These are phyloP conservation scores for Myripristis jacobus DNA, from an alignment of 2,797 vertebrate species.

Conservation along the genomic window DNA sequence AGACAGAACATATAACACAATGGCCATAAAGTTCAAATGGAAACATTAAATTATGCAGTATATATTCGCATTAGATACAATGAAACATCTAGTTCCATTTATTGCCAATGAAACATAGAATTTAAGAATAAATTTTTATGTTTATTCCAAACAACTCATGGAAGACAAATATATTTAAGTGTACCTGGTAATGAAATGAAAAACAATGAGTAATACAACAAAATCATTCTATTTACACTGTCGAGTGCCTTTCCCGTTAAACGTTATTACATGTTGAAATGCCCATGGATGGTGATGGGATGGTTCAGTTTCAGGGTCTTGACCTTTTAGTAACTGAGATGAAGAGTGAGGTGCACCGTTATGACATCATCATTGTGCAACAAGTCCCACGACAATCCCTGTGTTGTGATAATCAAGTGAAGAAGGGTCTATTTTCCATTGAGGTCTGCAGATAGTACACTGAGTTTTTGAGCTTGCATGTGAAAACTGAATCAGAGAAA, in stretches of 20 bases:
- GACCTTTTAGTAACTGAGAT: not conserved
- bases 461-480: not conserved
- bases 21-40: constrained; percentile 55
- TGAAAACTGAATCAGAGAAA: not conserved
- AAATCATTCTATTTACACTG: constrained; percentile 55
- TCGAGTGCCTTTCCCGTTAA: constrained; percentile 17
- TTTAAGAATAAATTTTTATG: constrained; percentile 24
- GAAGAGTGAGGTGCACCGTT: constrained; percentile 11
- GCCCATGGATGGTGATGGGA: not conserved
- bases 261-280: constrained; percentile 1
- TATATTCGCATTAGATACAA: constrained; percentile 56
- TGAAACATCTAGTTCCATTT: constrained; percentile 48
- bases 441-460: not conserved
- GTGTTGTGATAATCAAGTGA: constrained; percentile 9
- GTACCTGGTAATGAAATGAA: constrained; percentile 40
- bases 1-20: constrained; percentile 52
- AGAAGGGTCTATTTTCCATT: not conserved
- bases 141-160: constrained; percentile 24
- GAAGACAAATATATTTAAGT: constrained; percentile 18
- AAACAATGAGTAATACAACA: constrained; percentile 38
- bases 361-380: constrained; percentile 35
- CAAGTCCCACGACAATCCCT: constrained; percentile 13
- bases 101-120: constrained; percentile 48
- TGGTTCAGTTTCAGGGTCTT: not conserved
- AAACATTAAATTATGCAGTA: constrained; percentile 72